Percentiles rank a stretch among this genome's conserved stretches.
Evolutionary conservation across 2,888 invertebrate genomes (phyloP).

Genomic region (Apotomis turbidana): DNA sequence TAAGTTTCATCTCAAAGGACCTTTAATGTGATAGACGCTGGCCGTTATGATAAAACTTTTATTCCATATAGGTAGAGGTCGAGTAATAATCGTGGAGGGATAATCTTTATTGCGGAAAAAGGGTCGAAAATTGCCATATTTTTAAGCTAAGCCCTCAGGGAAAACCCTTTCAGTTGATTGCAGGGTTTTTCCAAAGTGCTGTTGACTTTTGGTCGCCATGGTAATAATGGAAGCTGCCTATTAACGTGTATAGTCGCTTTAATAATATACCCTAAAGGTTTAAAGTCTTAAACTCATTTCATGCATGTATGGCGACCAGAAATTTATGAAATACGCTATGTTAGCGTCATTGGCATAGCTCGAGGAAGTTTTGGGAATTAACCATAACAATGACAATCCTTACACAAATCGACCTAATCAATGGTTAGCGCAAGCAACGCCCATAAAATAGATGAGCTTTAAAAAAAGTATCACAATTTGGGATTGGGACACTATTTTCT

Average conservation of each 20-base stretch:
- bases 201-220: conserved; percentile 34
- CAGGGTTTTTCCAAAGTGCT: conserved; percentile 28
- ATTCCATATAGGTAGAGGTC: conserved; percentile 1
- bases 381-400: too few relatives aligned
- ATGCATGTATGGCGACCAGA: not conserved
- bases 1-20: conserved; percentile 12
- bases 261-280: not conserved
- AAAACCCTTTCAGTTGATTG: conserved; percentile 22
- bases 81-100: conserved; percentile 8
- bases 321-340: too few relatives aligned
- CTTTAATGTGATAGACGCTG: conserved; percentile 9
- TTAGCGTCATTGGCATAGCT: too few relatives aligned
- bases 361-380: too few relatives aligned
- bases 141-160: conserved; percentile 18
- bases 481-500: too few relatives aligned
- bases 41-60: conserved; percentile 7
- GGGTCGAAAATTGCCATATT: conserved; percentile 21
- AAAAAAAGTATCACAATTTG: too few relatives aligned
- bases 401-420: too few relatives aligned
- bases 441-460: too few relatives aligned
- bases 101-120: conserved; percentile 29
- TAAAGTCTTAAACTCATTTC: not conserved
- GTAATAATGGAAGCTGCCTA: conserved; percentile 24
- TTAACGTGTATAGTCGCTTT: conserved; percentile 9
- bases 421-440: too few relatives aligned